A percentile compares a stretch with the other conserved stretches of the same genome.
These are phyloP conservation scores for Baccha elongata DNA, from an alignment of 2,888 invertebrate genomes.

Conservation along the genomic window DNA sequence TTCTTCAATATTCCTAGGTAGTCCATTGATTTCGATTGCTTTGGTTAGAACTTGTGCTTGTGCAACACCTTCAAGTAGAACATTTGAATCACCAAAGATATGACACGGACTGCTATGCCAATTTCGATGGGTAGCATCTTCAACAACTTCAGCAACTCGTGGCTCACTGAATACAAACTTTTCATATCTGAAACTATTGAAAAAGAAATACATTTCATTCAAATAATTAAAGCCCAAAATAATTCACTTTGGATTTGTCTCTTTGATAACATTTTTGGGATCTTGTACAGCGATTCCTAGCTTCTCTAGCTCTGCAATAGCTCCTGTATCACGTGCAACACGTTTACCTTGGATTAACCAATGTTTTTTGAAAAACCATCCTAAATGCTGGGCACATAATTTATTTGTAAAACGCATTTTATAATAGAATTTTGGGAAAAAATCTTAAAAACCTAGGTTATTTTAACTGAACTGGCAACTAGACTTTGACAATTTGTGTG, in stretches of 20 bases:
- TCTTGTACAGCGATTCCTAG: conserved; percentile 86
- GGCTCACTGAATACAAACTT: conserved; percentile 1
- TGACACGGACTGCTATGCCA: conserved; percentile 85
- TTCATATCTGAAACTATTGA: conserved; percentile 15
- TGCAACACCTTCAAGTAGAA: conserved; percentile 87
- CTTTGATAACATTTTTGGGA: conserved; percentile 85
- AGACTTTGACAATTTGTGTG: too few species aligned
- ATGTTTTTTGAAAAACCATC: conserved; percentile 87
- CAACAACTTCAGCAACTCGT: conserved; percentile 77
- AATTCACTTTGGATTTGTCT: background rate
- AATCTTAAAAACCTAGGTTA: conserved; percentile 29
- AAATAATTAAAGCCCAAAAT: background rate
- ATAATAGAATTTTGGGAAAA: conserved; percentile 33
- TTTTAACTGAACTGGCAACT: background rate
- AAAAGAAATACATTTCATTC: background rate
- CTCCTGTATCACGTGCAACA: conserved; percentile 84
- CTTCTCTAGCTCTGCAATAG: conserved; percentile 84
- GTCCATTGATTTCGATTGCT: conserved; percentile 85
- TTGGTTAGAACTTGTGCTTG: conserved; percentile 94
- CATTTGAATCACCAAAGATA: conserved; percentile 85
- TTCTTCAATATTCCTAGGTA: conserved; percentile 86
- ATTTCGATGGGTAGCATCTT: conserved; percentile 86
- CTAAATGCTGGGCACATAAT: conserved; percentile 87
- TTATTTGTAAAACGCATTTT: conserved; percentile 87
- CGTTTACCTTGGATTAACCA: conserved; percentile 88